Evolutionary conservation across 1,140 invertebrate species (phyloP).

Genomic region (Drosophila sturtevanti): DNA sequence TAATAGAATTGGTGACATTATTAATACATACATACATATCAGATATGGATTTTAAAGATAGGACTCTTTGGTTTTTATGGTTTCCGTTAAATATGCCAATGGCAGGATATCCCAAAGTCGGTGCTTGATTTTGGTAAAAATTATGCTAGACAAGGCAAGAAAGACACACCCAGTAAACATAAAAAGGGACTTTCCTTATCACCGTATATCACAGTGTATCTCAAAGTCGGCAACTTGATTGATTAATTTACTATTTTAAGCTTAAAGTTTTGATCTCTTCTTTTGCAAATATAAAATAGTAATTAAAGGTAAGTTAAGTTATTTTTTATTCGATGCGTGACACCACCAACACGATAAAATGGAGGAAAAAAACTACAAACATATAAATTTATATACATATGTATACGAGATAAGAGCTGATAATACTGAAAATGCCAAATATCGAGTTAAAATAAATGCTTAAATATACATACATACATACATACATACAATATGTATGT

Average conservation of each 20-base stretch:
- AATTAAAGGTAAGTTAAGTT: conserved; percentile 31
- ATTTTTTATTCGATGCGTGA: conserved; percentile 43
- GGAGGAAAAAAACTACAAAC: conserved; percentile 40
- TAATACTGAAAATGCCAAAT: conserved; percentile 15
- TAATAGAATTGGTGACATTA: neutral
- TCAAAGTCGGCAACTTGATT: neutral
- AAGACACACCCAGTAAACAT: neutral
- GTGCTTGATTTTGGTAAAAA: too few relatives aligned
- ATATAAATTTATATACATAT: conserved; percentile 7
- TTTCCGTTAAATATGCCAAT: too few relatives aligned
- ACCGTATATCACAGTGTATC: neutral
- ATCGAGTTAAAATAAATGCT: conserved; percentile 16
- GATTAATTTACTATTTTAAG: neutral
- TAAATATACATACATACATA: conserved; percentile 10
- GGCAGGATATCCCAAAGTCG: neutral
- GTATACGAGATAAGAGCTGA: conserved; percentile 43
- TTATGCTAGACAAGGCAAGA: neutral
- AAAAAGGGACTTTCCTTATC: neutral
- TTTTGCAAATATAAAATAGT: conserved; percentile 17
- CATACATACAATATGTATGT: too few relatives aligned
- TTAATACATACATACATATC: too few relatives aligned
- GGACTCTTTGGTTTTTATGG: too few relatives aligned
- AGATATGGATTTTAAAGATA: neutral
- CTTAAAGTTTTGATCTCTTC: conserved; percentile 1
- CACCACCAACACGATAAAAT: conserved; percentile 15